Evolutionary conservation across 2,113 vertebrate species (phyloP), one percentile per base, ranked within the genome.

Genomic region (Bostrychus sinensis): DNA sequence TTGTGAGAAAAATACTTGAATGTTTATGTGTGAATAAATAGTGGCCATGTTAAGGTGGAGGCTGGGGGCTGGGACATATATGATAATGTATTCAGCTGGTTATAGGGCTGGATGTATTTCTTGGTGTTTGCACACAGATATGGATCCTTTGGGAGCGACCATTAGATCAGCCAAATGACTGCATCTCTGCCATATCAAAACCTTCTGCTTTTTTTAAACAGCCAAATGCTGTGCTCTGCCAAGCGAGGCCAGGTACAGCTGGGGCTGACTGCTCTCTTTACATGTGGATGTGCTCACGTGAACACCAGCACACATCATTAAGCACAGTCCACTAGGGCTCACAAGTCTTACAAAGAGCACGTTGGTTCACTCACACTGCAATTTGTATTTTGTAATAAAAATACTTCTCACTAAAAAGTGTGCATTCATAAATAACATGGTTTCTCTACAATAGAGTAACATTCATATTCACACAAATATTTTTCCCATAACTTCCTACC

Each of bases 141-240:
- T 69, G 68, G 76, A 76, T 83, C 87, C 87, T 70, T n/a, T 56
- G 81, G 86, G 87, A 84, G 75, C 57, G 60, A 19, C 77, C 77
- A 86, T 89, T 87, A 89, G 70, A 84, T 77, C 61, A 62, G 81
- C 80, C 87, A 89, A 89, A 88, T 77, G 84, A 81, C 80, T 79
- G 67, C 70, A 62, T 79, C 83, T 80, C 74, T 66, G 74, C 81
- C 87, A 86, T 75, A 86, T 83, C 82, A 82, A 71, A 88, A 86
- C 82, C 85, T 79, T 86, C 78, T 88, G 82, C 53, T 85, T 86
- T 81, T 51, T 78, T 62, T 77, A 77, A 78, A 70, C 75, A 75
- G 78, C 75, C 71, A 75, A 80, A 80, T 63, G 79, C 70, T 62
- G 72, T 80, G 83, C 70, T 85, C 81, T 78, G 72, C 74, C 79